Percentiles rank a stretch among this genome's conserved stretches.
phyloP scores from a whole-genome alignment of 2,113 vertebrate genomes.

The Tetrao urogallus region DNA sequence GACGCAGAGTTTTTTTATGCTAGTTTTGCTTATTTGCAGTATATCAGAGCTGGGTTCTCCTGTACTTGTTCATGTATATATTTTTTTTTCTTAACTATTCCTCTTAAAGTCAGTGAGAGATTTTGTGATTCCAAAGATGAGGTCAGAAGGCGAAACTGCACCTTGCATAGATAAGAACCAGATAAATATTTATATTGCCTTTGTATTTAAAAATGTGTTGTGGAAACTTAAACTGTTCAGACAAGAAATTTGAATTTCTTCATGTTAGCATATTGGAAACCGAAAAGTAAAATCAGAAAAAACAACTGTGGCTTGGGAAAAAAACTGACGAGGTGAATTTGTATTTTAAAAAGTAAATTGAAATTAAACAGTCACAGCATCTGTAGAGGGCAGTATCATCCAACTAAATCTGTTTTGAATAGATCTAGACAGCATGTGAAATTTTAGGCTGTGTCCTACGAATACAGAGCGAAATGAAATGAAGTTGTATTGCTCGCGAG shows the following conservation, averaged over 20 bases:
- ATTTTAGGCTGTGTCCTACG: background rate
- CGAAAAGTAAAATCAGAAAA: background rate
- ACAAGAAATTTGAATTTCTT: background rate
- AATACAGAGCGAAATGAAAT: background rate
- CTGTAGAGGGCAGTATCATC: slow-evolving; percentile 79
- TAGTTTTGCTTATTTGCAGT: background rate
- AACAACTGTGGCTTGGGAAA: background rate
- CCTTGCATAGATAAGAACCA: background rate
- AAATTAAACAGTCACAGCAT: background rate
- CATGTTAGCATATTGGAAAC: background rate
- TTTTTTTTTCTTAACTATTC: background rate
- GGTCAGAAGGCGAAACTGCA: background rate
- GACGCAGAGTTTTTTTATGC: background rate
- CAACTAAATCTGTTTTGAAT: slow-evolving; percentile 40
- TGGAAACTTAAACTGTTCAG: background rate
- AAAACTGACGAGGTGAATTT: background rate
- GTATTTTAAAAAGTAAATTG: background rate
- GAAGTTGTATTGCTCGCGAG: background rate
- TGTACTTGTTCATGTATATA: background rate
- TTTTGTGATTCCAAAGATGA: background rate
- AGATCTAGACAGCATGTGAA: background rate
- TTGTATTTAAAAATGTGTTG: background rate
- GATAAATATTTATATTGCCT: background rate
- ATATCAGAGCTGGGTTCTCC: background rate
- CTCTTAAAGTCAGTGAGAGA: background rate